phyloP scores from a whole-genome alignment of 2,113 vertebrate species.

The Paradoxurus hermaphroditus region DNA sequence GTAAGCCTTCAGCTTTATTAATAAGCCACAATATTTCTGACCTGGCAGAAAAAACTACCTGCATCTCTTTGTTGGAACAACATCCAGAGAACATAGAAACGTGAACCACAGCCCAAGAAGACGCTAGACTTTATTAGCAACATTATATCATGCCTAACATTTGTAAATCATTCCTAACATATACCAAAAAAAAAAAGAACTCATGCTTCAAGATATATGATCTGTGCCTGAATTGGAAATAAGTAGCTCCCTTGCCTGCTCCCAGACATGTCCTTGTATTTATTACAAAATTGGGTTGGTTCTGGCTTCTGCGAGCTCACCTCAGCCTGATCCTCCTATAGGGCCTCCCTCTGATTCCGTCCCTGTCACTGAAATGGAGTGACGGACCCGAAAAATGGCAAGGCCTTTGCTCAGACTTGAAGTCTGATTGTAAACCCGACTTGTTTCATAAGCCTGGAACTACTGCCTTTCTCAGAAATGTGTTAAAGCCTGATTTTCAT shows the following conservation, averaged over 20 bases:
- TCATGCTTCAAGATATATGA: not conserved
- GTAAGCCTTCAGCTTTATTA: not conserved
- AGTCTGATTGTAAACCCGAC: not conserved
- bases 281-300: not conserved
- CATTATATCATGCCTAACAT: not conserved
- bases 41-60: not conserved
- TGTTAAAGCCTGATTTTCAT: slow-evolving; percentile 26
- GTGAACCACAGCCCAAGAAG: not conserved
- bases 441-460: slow-evolving; percentile 1
- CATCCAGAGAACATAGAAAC: not conserved
- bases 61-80: not conserved
- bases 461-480: not conserved
- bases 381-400: not conserved
- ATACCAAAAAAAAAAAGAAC: not conserved
- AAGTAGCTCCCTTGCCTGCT: not conserved
- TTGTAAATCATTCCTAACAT: not conserved
- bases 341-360: not conserved
- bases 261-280: not conserved
- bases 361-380: not conserved
- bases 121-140: not conserved
- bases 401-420: not conserved
- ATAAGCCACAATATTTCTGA: not conserved
- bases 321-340: fast-evolving
- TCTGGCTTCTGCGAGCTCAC: not conserved
- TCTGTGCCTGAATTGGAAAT: not conserved